Evolutionary conservation across 2,797 vertebrate genomes (phyloP).

Genomic region (Ceryle rudis): DNA sequence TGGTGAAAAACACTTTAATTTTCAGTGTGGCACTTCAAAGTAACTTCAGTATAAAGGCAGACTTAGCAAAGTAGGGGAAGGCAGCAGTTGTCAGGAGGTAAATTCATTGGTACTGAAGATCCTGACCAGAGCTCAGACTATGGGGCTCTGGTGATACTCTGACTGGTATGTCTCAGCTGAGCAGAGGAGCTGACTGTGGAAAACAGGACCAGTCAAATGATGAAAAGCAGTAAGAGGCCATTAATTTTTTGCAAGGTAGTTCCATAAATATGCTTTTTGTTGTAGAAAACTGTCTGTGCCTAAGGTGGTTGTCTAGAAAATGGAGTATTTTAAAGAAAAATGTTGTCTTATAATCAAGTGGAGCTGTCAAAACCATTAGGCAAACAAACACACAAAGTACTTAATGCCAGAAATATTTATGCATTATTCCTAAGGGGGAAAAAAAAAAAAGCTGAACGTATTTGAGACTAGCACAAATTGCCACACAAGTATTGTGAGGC

Average conservation of each 20-base stretch:
- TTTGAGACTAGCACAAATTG: background rate
- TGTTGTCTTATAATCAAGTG: conserved; percentile 11
- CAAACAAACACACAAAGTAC: background rate
- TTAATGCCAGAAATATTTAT: conserved; percentile 19
- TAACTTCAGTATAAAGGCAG: background rate
- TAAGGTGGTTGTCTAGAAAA: conserved; percentile 25
- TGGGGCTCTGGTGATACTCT: background rate
- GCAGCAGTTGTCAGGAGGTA: background rate
- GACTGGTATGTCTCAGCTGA: background rate
- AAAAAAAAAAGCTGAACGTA: background rate
- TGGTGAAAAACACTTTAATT: background rate
- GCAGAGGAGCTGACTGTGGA: background rate
- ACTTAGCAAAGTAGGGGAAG: background rate
- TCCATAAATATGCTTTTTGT: background rate
- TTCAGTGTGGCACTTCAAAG: background rate
- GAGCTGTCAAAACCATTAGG: conserved; percentile 23
- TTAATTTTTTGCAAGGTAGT: background rate
- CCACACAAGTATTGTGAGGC: background rate
- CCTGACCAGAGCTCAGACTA: background rate
- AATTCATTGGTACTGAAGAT: background rate
- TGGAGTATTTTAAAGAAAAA: conserved; percentile 33
- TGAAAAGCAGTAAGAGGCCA: background rate
- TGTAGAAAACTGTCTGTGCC: background rate
- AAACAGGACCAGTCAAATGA: background rate
- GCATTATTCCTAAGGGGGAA: background rate